phyloP scores from a whole-genome alignment of 2,888 invertebrate species.

The Metallyticus violacea region DNA sequence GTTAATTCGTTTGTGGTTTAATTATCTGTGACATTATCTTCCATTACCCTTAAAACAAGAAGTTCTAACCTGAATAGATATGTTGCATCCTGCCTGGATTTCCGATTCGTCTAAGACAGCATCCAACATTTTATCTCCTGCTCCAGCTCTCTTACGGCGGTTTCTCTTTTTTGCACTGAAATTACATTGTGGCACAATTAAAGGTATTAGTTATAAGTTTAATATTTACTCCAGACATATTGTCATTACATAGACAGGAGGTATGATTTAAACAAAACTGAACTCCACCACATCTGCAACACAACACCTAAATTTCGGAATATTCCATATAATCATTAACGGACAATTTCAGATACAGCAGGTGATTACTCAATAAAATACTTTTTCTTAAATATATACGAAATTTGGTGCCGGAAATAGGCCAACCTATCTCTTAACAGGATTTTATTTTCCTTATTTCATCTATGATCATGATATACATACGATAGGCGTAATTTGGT shows the following conservation, averaged over 20 bases:
- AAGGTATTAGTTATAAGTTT: neutral
- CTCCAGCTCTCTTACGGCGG: constrained; percentile 48
- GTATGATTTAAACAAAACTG: neutral
- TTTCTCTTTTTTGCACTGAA: constrained; percentile 51
- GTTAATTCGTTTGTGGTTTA: too few species aligned
- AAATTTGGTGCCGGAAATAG: neutral
- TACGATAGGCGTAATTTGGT: neutral
- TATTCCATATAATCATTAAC: neutral
- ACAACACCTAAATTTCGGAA: neutral
- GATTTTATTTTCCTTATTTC: neutral
- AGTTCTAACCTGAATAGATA: constrained; percentile 54
- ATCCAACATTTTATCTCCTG: constrained; percentile 33
- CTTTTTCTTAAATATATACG: neutral
- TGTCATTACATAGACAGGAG: neutral
- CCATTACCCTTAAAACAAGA: too few species aligned
- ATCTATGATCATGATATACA: too few species aligned
- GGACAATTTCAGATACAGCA: neutral
- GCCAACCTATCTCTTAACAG: neutral
- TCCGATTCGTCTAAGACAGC: constrained; percentile 37
- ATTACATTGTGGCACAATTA: neutral
- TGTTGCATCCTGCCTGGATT: constrained; percentile 49
- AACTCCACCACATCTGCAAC: neutral
- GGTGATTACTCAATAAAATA: too few species aligned
- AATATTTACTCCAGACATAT: neutral
- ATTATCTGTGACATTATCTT: too few species aligned